Base-by-base conservation (phyloP, 2,888 invertebrate genomes). In the Atrina japonica region DNA sequence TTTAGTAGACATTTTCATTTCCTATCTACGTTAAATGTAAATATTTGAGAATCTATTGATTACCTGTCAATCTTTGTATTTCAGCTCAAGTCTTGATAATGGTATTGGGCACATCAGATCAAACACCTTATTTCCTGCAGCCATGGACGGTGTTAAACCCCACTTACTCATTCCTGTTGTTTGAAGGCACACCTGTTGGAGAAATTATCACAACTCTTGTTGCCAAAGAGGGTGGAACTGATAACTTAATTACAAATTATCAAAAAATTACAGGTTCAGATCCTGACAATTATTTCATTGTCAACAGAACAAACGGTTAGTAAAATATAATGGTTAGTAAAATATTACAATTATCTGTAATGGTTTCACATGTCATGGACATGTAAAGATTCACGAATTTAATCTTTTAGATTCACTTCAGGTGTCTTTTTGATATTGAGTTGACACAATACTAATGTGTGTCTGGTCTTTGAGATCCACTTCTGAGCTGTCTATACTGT, bases 61-160 rank as follows among this genome's bases (percentile, higher is more conserved):
- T n/a, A n/a, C n/a, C n/a, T n/a, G n/a, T n/a, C n/a, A n/a, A n/a
- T n/a, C n/a, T 5, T 59, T 59, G 35, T 21, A 65, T 78, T 77
- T 21, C 70, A 86, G 86, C 83, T 3, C 75, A 73, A n/a, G 80
- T 84, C 16, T 56, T 80, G 14, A 73, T 85, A 35, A 76, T 70
- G 9, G 71, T 86, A 25, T 63, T 70, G 35, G 83, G 80, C 3
- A 55, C 64, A 7, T 61, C 56, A 9, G 73, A 80, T 21, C 59
- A 71, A 1, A 65, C 41, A 0, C 79, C 83, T 18, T 70, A 71
- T 41, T 86, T 82, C 60, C 63, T 70, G 16, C 66, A 58, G 3
- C 74, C 74, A 1, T 81, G 82, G 82, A 75, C 79, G 0, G 52
- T 43, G 16, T 47, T 41, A 7, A 73, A 70, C 7, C 80, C 80